Conservation (phyloP, 92 coral and sea anemone genomes). For the Umimayanthus kanabou region DNA sequence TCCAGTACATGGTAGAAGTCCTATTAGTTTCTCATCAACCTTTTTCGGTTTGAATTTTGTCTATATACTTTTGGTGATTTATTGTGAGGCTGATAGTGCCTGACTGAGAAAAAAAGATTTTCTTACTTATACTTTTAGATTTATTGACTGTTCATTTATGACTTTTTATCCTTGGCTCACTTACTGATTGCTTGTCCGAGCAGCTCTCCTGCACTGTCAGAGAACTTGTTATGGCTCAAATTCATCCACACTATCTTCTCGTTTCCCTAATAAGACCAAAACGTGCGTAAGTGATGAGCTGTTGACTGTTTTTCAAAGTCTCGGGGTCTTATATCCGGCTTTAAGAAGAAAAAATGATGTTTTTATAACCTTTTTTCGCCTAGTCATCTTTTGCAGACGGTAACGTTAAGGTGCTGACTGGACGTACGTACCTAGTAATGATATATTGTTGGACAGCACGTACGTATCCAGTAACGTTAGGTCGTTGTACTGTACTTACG, state of each 20-base stretch:
- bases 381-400: too few species aligned
- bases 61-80: neutral
- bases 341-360: too few species aligned
- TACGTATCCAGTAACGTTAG: neutral
- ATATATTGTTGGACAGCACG: neutral
- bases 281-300: neutral
- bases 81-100: too few species aligned
- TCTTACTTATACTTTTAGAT: too few species aligned
- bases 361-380: too few species aligned
- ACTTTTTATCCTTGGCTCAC: neutral
- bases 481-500: neutral
- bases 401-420: too few species aligned
- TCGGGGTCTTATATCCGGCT: too few species aligned
- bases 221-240: slow-evolving; percentile 83
- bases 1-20: neutral
- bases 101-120: too few species aligned
- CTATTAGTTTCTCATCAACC: neutral
- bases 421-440: too few species aligned
- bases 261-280: slow-evolving; percentile 67
- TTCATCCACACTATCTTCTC: slow-evolving; percentile 79
- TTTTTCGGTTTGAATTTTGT: neutral
- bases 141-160: too few species aligned
- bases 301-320: neutral
- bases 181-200: slow-evolving; percentile 91
- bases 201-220: slow-evolving; percentile 85